Conservation (phyloP, 2,888 invertebrate genomes). For the Apamea crenata region DNA sequence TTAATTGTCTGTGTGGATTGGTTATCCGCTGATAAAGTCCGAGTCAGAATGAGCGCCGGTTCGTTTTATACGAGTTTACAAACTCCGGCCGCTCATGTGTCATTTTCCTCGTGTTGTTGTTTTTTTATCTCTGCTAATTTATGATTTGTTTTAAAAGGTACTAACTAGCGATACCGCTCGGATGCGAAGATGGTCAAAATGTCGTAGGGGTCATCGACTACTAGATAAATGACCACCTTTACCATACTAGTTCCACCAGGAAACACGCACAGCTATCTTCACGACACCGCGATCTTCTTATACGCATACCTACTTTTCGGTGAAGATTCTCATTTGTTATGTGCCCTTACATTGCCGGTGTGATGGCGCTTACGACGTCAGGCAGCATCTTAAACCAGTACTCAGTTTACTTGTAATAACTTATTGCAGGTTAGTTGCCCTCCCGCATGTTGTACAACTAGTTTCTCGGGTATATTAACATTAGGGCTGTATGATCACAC, state of each 20-base stretch:
- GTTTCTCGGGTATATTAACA: slow-evolving; percentile 24
- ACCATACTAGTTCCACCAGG: slow-evolving; percentile 72
- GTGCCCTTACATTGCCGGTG: neutral
- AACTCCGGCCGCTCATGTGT: slow-evolving; percentile 45
- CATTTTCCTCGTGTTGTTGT: slow-evolving; percentile 65
- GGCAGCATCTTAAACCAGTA: slow-evolving; percentile 31
- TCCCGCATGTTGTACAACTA: slow-evolving; percentile 19
- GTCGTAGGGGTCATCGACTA: slow-evolving; percentile 64
- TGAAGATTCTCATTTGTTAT: slow-evolving; percentile 15
- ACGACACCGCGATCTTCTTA: slow-evolving; percentile 40
- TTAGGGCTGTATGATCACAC: neutral
- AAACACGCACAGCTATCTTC: slow-evolving; percentile 63
- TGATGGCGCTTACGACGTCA: slow-evolving; percentile 13
- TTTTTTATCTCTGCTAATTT: slow-evolving; percentile 59
- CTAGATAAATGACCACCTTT: slow-evolving; percentile 68
- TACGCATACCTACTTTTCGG: slow-evolving; percentile 37
- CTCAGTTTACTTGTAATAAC: slow-evolving; percentile 15
- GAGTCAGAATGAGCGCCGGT: slow-evolving; percentile 50
- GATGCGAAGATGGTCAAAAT: slow-evolving; percentile 58
- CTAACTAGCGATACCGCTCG: slow-evolving; percentile 55
- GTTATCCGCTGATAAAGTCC: slow-evolving; percentile 55
- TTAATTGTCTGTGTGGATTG: slow-evolving; percentile 49
- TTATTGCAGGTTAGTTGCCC: slow-evolving; percentile 38
- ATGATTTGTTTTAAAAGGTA: slow-evolving; percentile 48
- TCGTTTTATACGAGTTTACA: slow-evolving; percentile 59